Evolutionary conservation across 2,888 invertebrate genomes (phyloP).

Genomic region (Mythimna vitellina): DNA sequence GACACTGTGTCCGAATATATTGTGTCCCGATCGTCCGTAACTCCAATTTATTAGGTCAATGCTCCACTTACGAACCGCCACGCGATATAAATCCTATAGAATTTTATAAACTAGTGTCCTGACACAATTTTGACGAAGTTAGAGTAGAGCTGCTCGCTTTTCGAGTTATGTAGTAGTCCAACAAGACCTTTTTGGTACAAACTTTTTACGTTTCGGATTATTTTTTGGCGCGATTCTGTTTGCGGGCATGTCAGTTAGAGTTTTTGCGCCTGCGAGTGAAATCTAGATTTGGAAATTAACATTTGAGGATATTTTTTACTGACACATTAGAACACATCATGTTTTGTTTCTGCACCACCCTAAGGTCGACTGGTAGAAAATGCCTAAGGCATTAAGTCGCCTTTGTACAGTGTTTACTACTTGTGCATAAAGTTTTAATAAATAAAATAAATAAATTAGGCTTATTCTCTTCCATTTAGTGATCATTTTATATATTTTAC

Average conservation of each 20-base stretch:
- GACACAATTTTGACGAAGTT: conserved; percentile 47
- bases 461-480: too few relatives aligned
- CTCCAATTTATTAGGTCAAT: conserved; percentile 71
- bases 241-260: conserved; percentile 5
- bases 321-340: too few relatives aligned
- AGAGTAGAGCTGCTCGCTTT: background rate
- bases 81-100: conserved; percentile 52
- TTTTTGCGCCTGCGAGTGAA: background rate
- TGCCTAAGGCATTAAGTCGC: too few relatives aligned
- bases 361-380: too few relatives aligned
- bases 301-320: background rate
- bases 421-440: too few relatives aligned
- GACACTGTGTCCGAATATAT: too few relatives aligned
- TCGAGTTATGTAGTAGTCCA: conserved; percentile 10
- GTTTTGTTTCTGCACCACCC: too few relatives aligned
- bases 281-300: background rate
- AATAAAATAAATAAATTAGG: too few relatives aligned
- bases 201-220: conserved; percentile 22
- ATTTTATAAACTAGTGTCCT: conserved; percentile 48
- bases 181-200: background rate
- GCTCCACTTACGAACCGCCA: conserved; percentile 62
- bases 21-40: too few relatives aligned
- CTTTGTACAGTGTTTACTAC: too few relatives aligned
- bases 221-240: conserved; percentile 20
- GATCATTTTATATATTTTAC: too few relatives aligned